Base-by-base conservation (phyloP, 2,113 vertebrate species). In the Gracilinanus agilis region DNA sequence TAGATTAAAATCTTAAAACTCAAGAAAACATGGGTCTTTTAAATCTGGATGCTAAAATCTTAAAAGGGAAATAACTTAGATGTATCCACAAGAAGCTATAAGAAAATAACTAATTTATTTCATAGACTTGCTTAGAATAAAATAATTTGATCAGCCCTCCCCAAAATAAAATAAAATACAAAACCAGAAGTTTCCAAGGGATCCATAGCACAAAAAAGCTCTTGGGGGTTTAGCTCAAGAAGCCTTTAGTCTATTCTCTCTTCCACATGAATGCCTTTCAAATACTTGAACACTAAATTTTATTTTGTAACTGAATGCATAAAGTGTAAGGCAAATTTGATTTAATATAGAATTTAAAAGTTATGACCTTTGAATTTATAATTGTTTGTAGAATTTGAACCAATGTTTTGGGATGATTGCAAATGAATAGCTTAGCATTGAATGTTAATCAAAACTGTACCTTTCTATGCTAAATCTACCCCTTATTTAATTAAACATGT, bases 401-500 rank as follows among this genome's bases (percentile, higher is more conserved):
- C 44, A 27, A 90, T 53, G 11, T 92, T 75, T 75, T 75, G 34
- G 67, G n/a, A 75, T 12, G n/a, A 75, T 75, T 75, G 10, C 58
- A 21, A 6, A 58, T 27, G 40, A 19, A 54, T 49, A 91, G 2
- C 93, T 96, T 55, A 90, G 29, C 2, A 0, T 93, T 92, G 29
- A 92, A 58, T 90, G 25, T 95, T 40, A 92, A 40, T 89, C 53
- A 53, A 83, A 90, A 88, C 90, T 90, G 27, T 95, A 0, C 54
- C 53, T 89, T 95, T 96, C n/a, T 92, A 90, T 13, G 89, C 92
- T 94, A 27, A 90, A 1, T 94, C 4, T 92, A n/a, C 24, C 24
- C 34, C 94, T 95, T 8, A 54, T 23, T 8, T 44, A 12, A 95
- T 67, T 67, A 67, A 11, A 67, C 29, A 67, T 67, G 34, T 61